Conservation (phyloP, 1,140 invertebrate species). For the Cyrtorhinus lividipennis region DNA sequence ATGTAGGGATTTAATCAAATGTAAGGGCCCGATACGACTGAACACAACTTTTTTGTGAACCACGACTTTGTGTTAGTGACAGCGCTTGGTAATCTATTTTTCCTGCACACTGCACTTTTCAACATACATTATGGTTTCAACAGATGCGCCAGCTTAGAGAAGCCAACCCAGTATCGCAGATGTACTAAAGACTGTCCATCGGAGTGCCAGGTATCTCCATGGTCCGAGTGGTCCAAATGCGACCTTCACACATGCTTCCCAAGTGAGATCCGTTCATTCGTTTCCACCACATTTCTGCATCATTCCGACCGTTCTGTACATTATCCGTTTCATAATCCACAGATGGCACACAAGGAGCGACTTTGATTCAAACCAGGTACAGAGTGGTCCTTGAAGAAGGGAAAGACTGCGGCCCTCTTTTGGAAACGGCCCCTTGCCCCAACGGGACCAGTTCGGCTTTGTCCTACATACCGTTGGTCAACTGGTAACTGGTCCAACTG, state of each 20-base stretch:
- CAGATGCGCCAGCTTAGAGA: slow-evolving; percentile 36
- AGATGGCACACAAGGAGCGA: slow-evolving; percentile 31
- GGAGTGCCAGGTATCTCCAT: slow-evolving; percentile 39
- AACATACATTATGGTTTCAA: no score
- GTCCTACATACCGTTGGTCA: slow-evolving; percentile 35
- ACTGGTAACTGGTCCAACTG: slow-evolving; percentile 43
- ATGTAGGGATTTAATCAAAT: no score
- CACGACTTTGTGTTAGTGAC: no score
- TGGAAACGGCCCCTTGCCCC: slow-evolving; percentile 33
- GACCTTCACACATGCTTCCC: slow-evolving; percentile 32
- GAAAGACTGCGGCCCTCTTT: slow-evolving; percentile 31
- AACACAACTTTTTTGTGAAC: no score
- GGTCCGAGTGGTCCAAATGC: slow-evolving; percentile 47
- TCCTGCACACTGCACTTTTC: no score
- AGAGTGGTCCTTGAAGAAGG: slow-evolving; percentile 31
- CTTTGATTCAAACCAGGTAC: slow-evolving; percentile 31
- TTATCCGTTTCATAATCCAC: no score
- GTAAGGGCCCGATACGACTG: no score
- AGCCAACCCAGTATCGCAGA: slow-evolving; percentile 33
- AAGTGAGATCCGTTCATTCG: no score
- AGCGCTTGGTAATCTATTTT: no score
- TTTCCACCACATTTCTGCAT: no score
- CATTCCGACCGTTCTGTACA: background rate
- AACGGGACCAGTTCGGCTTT: slow-evolving; percentile 21
- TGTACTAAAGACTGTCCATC: slow-evolving; percentile 39